Conservation (phyloP, 1,140 invertebrate genomes). For the Pachyrhynchus sulphureomaculatus region DNA sequence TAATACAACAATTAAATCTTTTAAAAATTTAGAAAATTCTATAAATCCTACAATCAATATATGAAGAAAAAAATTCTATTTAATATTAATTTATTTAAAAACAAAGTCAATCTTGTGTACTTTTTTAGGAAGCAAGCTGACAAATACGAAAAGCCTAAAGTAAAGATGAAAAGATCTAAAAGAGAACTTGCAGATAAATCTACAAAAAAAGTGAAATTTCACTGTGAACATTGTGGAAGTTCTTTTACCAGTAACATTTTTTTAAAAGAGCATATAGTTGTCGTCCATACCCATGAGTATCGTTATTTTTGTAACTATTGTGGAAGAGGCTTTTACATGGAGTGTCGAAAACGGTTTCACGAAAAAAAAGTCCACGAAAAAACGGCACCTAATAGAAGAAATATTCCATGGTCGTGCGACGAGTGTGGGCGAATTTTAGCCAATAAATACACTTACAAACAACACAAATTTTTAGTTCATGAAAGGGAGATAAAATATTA, state of each 20-base stretch:
- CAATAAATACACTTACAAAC: conserved; percentile 18
- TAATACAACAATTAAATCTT: no score
- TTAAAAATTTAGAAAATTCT: no score
- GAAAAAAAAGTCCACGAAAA: conserved; percentile 14
- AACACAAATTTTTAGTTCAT: conserved; percentile 16
- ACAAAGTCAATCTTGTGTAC: no score
- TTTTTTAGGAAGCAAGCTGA: no score
- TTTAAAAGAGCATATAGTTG: conserved; percentile 16
- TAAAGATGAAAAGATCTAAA: background rate
- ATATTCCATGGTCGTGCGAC: background rate
- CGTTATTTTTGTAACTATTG: conserved; percentile 21
- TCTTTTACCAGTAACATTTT: conserved; percentile 9
- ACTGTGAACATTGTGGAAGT: conserved; percentile 13
- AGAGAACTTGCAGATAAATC: background rate
- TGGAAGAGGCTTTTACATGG: conserved; percentile 20
- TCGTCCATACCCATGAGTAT: conserved; percentile 21
- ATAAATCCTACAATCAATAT: no score
- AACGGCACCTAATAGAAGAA: background rate
- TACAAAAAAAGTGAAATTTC: background rate
- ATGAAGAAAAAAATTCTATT: no score
- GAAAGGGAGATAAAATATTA: conserved; percentile 13
- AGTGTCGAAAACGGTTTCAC: conserved; percentile 12
- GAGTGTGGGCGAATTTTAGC: conserved; percentile 23
- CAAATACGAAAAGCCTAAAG: background rate
- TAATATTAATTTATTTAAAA: no score